Evolutionary conservation across 2,888 invertebrate species (phyloP).

Genomic region (Trichopria drosophilae): DNA sequence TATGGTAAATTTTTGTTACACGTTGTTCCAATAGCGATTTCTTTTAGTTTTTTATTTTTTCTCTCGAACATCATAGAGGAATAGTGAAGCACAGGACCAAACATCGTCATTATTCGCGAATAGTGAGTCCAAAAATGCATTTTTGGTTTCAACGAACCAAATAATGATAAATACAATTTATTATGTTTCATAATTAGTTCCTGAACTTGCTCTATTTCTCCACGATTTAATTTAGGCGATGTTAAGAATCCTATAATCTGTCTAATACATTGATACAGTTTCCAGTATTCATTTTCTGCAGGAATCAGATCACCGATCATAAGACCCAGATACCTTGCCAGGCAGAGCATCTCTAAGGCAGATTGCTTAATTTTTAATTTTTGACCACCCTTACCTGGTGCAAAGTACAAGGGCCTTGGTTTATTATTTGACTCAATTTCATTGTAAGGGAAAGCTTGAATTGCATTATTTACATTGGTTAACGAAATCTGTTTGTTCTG

Average conservation of each 20-base stretch:
- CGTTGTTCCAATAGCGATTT: constrained; percentile 16
- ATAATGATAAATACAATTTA: constrained; percentile 17
- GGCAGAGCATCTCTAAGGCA: too few species aligned
- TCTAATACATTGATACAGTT: constrained; percentile 13
- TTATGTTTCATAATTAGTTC: constrained; percentile 18
- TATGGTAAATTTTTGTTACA: too few species aligned
- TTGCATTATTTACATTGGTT: constrained; percentile 25
- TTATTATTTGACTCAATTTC: constrained; percentile 23
- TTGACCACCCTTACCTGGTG: too few species aligned
- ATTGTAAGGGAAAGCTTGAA: constrained; percentile 25
- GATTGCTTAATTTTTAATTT: constrained; percentile 27
- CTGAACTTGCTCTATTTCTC: constrained; percentile 15
- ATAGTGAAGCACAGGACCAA: constrained; percentile 24
- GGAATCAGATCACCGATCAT: constrained; percentile 28
- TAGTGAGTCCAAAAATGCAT: constrained; percentile 25
- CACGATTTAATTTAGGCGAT: constrained; percentile 17
- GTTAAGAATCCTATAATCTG: constrained; percentile 19
- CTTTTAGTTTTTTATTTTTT: constrained; percentile 26
- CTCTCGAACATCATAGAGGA: constrained; percentile 26
- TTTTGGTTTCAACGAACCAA: constrained; percentile 24
- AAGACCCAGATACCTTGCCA: constrained; percentile 25
- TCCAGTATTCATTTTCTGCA: constrained; percentile 11
- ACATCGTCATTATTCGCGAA: constrained; percentile 7
- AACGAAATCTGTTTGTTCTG: constrained; percentile 20
- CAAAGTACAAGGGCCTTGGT: constrained; percentile 27